These are phyloP conservation scores for Allygus modestus DNA, from an alignment of 2,888 invertebrate species.

Conservation along the genomic window DNA sequence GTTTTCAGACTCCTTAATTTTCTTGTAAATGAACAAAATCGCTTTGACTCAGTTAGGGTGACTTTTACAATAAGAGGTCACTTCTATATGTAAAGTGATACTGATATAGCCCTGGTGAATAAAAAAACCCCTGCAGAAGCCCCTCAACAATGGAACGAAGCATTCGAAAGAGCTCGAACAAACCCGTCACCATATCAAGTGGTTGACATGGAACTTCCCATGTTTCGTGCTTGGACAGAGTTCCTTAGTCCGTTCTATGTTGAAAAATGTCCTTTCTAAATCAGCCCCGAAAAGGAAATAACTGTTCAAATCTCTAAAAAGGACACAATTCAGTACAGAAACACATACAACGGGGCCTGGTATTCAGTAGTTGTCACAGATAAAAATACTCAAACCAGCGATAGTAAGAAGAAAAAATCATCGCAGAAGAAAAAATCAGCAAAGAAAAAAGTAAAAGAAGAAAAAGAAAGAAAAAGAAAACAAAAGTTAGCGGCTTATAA, in stretches of 20 bases:
- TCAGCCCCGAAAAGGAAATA: neutral
- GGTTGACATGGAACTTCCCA: neutral
- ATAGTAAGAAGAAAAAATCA: no score
- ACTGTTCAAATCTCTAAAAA: neutral
- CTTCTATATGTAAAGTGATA: no score
- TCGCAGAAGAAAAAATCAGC: no score
- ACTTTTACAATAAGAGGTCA: slow-evolving; percentile 41
- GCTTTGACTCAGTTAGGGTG: no score
- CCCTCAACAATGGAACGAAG: slow-evolving; percentile 22
- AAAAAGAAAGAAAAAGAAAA: slow-evolving; percentile 1
- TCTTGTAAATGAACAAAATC: no score
- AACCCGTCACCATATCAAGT: slow-evolving; percentile 45
- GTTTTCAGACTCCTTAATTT: no score
- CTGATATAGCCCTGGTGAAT: slow-evolving; percentile 30
- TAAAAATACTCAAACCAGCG: no score
- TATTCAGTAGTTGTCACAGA: slow-evolving; percentile 8
- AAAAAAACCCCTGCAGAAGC: slow-evolving; percentile 35
- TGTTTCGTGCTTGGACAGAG: no score
- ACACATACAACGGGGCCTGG: slow-evolving; percentile 15
- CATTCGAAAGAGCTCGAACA: slow-evolving; percentile 37
- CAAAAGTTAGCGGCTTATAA: no score
- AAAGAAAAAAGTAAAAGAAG: slow-evolving; percentile 14
- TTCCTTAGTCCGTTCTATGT: no score
- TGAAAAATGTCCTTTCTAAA: no score
- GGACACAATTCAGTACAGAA: slow-evolving; percentile 20